Evolutionary conservation across 2,888 invertebrate species (phyloP).

Genomic region (Tenthredo scrophulariae): DNA sequence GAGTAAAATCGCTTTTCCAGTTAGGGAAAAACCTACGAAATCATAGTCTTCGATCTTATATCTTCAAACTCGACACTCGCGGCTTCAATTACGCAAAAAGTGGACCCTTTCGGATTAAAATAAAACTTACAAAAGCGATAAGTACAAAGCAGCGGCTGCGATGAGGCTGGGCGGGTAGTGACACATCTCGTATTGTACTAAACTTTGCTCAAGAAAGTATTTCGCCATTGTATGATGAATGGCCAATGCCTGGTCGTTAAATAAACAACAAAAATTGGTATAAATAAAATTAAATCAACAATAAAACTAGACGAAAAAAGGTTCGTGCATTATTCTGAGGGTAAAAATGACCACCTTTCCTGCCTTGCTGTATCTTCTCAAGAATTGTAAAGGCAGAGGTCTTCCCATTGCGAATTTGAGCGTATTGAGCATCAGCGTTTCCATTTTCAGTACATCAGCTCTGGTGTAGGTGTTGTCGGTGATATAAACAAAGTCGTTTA

Average conservation of each 20-base stretch:
- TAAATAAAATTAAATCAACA: slow-evolving; percentile 50
- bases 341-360: slow-evolving; percentile 72
- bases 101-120: neutral
- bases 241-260: slow-evolving; percentile 81
- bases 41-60: no score
- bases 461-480: slow-evolving; percentile 93
- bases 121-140: slow-evolving; percentile 82
- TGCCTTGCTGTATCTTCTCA: slow-evolving; percentile 87
- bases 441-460: slow-evolving; percentile 90
- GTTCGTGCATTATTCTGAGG: neutral
- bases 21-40: no score
- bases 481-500: slow-evolving; percentile 93
- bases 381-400: slow-evolving; percentile 93
- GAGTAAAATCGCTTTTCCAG: no score
- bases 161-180: slow-evolving; percentile 90
- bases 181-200: slow-evolving; percentile 90
- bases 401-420: slow-evolving; percentile 91
- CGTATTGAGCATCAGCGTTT: slow-evolving; percentile 87
- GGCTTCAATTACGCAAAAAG: neutral
- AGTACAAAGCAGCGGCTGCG: slow-evolving; percentile 89
- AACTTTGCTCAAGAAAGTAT: slow-evolving; percentile 92
- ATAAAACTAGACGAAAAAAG: neutral
- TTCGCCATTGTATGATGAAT: slow-evolving; percentile 91
- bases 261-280: neutral
- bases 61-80: no score